phyloP scores from a whole-genome alignment of 2,888 invertebrate species.

The Hetaerina titia region DNA sequence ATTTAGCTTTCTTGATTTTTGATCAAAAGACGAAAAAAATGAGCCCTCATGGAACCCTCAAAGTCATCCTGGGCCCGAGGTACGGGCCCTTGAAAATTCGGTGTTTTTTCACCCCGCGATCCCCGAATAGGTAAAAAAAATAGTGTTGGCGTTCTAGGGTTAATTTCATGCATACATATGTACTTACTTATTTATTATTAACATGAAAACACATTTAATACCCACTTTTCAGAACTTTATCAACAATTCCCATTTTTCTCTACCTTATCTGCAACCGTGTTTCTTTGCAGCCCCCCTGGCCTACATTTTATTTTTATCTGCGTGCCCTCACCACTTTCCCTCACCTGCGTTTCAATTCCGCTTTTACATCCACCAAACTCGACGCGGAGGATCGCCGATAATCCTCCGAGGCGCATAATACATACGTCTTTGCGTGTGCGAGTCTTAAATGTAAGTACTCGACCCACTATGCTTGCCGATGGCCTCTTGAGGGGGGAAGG shows the following conservation, averaged over 20 bases:
- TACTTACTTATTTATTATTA: too few relatives aligned
- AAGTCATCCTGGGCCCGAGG: too few relatives aligned
- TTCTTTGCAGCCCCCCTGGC: not conserved
- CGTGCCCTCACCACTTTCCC: not conserved
- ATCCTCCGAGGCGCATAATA: not conserved
- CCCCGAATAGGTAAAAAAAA: too few relatives aligned
- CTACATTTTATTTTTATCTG: not conserved
- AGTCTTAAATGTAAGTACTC: slow-evolving; percentile 47
- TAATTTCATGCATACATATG: too few relatives aligned
- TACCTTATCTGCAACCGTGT: not conserved
- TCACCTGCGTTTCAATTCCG: not conserved
- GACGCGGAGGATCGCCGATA: not conserved
- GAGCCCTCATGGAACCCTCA: too few relatives aligned
- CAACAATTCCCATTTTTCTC: not conserved
- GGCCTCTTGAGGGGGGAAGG: not conserved
- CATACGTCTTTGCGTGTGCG: not conserved
- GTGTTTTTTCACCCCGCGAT: too few relatives aligned
- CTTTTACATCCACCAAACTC: not conserved
- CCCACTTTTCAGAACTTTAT: too few relatives aligned
- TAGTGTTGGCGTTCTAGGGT: too few relatives aligned
- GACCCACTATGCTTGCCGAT: slow-evolving; percentile 9
- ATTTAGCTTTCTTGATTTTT: too few relatives aligned
- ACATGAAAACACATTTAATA: too few relatives aligned
- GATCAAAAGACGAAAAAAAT: too few relatives aligned
- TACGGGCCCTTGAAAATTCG: too few relatives aligned